A percentile compares a stretch with the other conserved stretches of the same genome.
These are phyloP conservation scores for Bujurquina vittata DNA, from an alignment of 2,113 vertebrate genomes.

Conservation along the genomic window DNA sequence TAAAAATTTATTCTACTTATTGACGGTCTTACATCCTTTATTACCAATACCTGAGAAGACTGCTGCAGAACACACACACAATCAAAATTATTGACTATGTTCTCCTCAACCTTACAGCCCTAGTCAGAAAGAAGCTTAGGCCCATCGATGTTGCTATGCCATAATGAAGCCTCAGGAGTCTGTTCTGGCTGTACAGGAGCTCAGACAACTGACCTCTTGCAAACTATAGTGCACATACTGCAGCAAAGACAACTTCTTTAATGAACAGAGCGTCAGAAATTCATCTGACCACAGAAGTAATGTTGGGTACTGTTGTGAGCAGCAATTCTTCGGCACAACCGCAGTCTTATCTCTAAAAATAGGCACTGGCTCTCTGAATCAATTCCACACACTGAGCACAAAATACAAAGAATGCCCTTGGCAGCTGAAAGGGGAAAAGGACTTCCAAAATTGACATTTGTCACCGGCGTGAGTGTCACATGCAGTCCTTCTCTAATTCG, in stretches of 20 bases:
- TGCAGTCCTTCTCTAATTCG: conserved; percentile 18
- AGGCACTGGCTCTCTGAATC: conserved; percentile 48
- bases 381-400: conserved; percentile 31
- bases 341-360: conserved; percentile 54
- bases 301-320: conserved; percentile 22
- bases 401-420: conserved; percentile 29
- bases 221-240: conserved; percentile 11
- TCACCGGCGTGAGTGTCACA: conserved; percentile 2
- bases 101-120: not conserved
- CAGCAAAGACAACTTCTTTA: conserved; percentile 20
- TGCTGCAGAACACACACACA: not conserved
- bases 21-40: not conserved
- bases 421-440: not conserved
- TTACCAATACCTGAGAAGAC: conserved; percentile 4
- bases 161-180: conserved; percentile 62
- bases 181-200: not conserved
- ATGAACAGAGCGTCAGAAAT: conserved; percentile 19
- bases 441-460: conserved; percentile 31
- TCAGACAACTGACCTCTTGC: conserved; percentile 34
- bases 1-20: not conserved
- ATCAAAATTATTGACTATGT: conserved; percentile 39
- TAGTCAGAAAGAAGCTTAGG: not conserved
- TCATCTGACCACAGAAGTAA: conserved; percentile 35
- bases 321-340: conserved; percentile 33
- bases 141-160: conserved; percentile 37